Evolutionary conservation across 2,888 invertebrate genomes (phyloP), one percentile per base, ranked within the genome.

Genomic region (Aphidius colemani): DNA sequence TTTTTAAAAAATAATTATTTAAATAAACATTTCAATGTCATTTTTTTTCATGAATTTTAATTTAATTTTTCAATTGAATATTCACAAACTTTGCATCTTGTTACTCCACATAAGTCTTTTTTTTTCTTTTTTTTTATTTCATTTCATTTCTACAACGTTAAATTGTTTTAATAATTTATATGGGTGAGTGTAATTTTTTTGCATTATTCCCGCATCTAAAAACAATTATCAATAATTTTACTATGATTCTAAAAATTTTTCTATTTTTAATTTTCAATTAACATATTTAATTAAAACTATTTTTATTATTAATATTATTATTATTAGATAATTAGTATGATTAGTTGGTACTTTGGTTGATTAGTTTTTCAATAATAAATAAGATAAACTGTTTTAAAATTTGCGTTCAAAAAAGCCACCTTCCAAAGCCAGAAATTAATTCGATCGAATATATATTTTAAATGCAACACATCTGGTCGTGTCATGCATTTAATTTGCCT

Each of bases 261-360:
- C 13, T 18, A 18, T 48, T 60, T 46, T 46, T 66, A 30, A 59
- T 64, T 53, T 59, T 62, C 59, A n/a, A 13, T 61, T 50, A 40
- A 51, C 53, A 59, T 58, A 63, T 66, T 53, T 56, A 51, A 57
- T 58, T 65, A 18, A 1, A 18, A 18, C 13, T 53, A 41, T 43
- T 11, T 51, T 64, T 53, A 59, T 59, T 60, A 30, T 30, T 30
- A 30, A 30, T 67, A 67, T 67, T 64, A 71, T 74, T 74, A 69
- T 72, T 70, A 70, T 73, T 74, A 18, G 13, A 73, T 77, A 76
- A 73, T 77, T 82, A 84, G 43, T 81, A 78, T 83, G 83, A 83
- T 81, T 84, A 84, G 73, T 89, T 89, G 89, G 90, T 89, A 89
- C 89, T 85, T 89, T 88, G 82, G 79, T 82, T 87, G 86, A 87